Conservation (phyloP, 2,888 invertebrate species). For the Acleris sparsana region DNA sequence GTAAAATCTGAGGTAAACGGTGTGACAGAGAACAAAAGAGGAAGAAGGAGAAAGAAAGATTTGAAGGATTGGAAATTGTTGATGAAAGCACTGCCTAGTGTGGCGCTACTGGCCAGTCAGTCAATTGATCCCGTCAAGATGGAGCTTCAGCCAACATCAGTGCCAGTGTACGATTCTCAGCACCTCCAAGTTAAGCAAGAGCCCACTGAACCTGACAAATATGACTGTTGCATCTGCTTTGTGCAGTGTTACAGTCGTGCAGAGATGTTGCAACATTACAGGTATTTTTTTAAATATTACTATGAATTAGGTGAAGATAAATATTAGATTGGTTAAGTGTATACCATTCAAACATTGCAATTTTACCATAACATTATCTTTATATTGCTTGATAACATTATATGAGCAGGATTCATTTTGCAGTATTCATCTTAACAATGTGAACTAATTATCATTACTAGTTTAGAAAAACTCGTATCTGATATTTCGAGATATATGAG, state of each 20-base stretch:
- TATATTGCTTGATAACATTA: too few species aligned
- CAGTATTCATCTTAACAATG: too few species aligned
- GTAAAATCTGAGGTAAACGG: slow-evolving; percentile 37
- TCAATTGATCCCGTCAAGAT: slow-evolving; percentile 6
- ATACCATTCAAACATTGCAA: too few species aligned
- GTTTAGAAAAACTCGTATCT: too few species aligned
- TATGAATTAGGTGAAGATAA: neutral
- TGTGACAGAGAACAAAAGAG: slow-evolving; percentile 38
- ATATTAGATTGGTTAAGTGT: neutral
- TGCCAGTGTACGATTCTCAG: neutral
- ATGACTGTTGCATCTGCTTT: slow-evolving; percentile 73
- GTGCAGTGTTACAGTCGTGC: slow-evolving; percentile 52
- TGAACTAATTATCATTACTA: too few species aligned
- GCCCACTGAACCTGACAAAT: slow-evolving; percentile 42
- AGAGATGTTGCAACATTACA: slow-evolving; percentile 71
- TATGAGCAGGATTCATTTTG: too few species aligned
- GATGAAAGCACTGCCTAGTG: slow-evolving; percentile 48
- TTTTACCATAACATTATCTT: too few species aligned
- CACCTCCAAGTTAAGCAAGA: slow-evolving; percentile 19
- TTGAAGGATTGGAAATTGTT: slow-evolving; percentile 51
- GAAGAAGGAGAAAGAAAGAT: slow-evolving; percentile 38
- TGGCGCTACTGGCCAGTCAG: slow-evolving; percentile 42
- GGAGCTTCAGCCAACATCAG: neutral
- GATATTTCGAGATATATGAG: too few species aligned
- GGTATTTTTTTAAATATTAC: slow-evolving; percentile 46